Evolutionary conservation across 2,113 vertebrate genomes (phyloP), one percentile per base, ranked within the genome.

Genomic region (Pteruthius melanotis): DNA sequence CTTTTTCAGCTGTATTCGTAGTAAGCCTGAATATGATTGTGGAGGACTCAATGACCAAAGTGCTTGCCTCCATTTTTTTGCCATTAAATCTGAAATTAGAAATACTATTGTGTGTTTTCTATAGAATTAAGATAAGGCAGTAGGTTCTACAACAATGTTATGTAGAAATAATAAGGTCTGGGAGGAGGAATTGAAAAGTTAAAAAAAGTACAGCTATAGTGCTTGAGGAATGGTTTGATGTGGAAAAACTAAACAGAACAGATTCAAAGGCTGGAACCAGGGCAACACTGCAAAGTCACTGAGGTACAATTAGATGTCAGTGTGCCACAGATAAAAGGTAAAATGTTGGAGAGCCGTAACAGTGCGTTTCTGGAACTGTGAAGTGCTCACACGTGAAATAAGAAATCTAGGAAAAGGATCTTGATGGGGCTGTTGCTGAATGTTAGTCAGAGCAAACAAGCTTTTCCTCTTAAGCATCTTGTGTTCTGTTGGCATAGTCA

Each of bases 291-390:
- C 23, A 28, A 89, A 63, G 54, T 54, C n/a, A 50, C 0, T 11
- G 44, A 81, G 12, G 2, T 52, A 13, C 21, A 54, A 15, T 81
- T 47, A 72, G 30, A 30, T 81, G 30, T 52, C 35, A n/a, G 1
- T 23, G 30, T 68, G 42, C 8, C 39, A 61, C 42, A 63, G 35
- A 26, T 39, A 23, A 49, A 8, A 26, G 20, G 11, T 59, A 45
- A 49, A 61, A 52, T 52, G 14, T 60, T 2, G 1, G 22, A 40
- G 63, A 65, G 24, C 22, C 22, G 14, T 16, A 30, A 50, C 5
- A 27, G 53, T 7, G 5, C 0, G 0, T 37, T 31, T 18, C 35
- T 64, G 7, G 45, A 72, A 10, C 45, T 77, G 22, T 26, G 16
- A 71, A n/a, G 40, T 2, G 4, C 22, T 91, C 15, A 30, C 9